Conservation (phyloP, 2,797 vertebrate species). For the Coregonus ussuriensis region DNA sequence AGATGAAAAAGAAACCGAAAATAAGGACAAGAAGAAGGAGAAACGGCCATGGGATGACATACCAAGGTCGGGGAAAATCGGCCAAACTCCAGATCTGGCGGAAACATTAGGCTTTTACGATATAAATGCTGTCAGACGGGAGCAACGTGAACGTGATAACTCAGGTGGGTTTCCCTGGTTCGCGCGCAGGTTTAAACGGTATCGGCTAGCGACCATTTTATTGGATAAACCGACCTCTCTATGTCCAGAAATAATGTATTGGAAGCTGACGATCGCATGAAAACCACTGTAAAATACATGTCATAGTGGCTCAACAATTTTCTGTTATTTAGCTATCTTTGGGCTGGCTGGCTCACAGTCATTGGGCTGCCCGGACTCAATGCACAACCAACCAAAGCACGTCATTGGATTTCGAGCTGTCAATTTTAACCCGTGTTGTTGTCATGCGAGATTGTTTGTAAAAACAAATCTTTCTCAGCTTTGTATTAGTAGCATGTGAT, state of each 20-base stretch:
- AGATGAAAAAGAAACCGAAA: constrained; percentile 69
- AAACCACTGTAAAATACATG: background rate
- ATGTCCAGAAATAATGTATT: background rate
- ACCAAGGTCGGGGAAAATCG: constrained; percentile 47
- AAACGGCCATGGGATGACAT: constrained; percentile 54
- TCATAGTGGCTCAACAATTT: background rate
- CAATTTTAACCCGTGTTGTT: no score
- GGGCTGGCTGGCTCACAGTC: no score
- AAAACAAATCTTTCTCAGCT: no score
- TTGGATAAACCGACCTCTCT: background rate
- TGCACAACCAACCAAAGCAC: background rate
- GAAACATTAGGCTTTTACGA: constrained; percentile 93
- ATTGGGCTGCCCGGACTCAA: background rate
- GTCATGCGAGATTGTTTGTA: no score
- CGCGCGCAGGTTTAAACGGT: background rate
- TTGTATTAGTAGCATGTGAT: no score
- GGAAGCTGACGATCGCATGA: background rate
- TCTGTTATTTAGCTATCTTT: background rate
- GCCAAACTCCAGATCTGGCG: constrained; percentile 61
- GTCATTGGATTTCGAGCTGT: no score
- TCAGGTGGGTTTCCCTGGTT: constrained; percentile 73
- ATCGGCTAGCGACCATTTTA: background rate
- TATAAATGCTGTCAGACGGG: constrained; percentile 73
- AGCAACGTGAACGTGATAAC: constrained; percentile 70
- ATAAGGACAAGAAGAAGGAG: constrained; percentile 52